A percentile compares a stretch with the other conserved stretches of the same genome.
Conservation (phyloP, 2,113 vertebrate genomes). For the Eudorcas thomsonii region DNA sequence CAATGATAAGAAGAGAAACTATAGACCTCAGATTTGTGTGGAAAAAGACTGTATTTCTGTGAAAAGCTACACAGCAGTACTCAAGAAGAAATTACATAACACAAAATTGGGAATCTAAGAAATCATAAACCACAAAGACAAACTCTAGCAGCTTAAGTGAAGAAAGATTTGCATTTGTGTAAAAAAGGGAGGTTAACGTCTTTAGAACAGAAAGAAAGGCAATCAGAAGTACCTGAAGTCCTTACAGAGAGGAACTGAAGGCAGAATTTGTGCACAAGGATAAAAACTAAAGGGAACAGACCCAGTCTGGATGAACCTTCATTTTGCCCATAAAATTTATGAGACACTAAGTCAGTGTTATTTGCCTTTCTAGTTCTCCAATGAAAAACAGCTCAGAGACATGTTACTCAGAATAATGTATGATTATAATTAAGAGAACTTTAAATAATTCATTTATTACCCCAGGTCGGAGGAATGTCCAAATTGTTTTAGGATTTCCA, state of each 20-base stretch:
- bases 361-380: neutral
- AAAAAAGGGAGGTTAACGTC: neutral
- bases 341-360: neutral
- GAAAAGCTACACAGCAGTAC: neutral
- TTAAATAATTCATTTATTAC: conserved; percentile 2
- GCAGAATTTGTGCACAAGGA: neutral
- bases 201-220: neutral
- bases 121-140: neutral
- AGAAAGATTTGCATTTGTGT: neutral
- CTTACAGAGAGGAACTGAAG: neutral
- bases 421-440: neutral
- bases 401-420: neutral
- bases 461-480: neutral
- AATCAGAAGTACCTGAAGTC: neutral
- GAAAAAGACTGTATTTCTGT: neutral
- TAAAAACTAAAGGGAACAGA: neutral
- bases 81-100: conserved; percentile 19
- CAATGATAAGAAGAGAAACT: neutral
- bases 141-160: neutral
- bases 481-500: conserved; percentile 19
- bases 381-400: neutral
- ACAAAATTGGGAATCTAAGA: neutral
- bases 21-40: neutral
- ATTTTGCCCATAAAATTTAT: neutral
- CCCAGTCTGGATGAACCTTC: neutral